Base-by-base conservation (phyloP, 2,888 invertebrate genomes). In the Monoplex corrugatus region DNA sequence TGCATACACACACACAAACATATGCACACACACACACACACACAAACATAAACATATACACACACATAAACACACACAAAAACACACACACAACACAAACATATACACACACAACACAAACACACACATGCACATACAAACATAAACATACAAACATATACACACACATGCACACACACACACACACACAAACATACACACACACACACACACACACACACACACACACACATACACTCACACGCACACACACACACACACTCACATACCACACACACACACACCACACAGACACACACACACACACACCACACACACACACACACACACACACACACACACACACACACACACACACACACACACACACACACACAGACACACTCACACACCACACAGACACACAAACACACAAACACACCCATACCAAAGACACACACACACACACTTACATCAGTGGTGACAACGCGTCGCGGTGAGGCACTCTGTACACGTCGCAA, bases 401-500 rank as follows among this genome's bases (percentile, higher is more conserved):
- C 16, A 68, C 63, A 16, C 63, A 68, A 68, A 16, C 38, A 75
- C 75, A 32, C 75, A 75, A 35, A 72, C 32, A 32, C 32, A 6
- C 8, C 13, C 75, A 75, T 38, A 38, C 75, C 78, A n/a, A 75
- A 75, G 13, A n/a, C n/a, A n/a, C n/a, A n/a, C n/a, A n/a, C 35
- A 5, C n/a, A 75, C 23, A 35, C 32, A 2, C 83, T 83, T 38
- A 86, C 86, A 86, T 86, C 90, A 23, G 88, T 85, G 32, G 87
- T 89, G 13, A 63, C 28, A 13, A 83, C 75, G 8, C 90, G 57
- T 45, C 87, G 75, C 8, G 91, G 90, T 1, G 91, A 90, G 13
- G 68, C 43, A 16, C 85, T 86, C 68, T 57, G 89, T 28, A 40
- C 63, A 28, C 89, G 89, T 5, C 40, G 75, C n/a, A n/a, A n/a